Percentiles rank a stretch among this genome's conserved stretches.
Evolutionary conservation across 2,113 vertebrate species (phyloP).

Genomic region (Ammodytes marinus): DNA sequence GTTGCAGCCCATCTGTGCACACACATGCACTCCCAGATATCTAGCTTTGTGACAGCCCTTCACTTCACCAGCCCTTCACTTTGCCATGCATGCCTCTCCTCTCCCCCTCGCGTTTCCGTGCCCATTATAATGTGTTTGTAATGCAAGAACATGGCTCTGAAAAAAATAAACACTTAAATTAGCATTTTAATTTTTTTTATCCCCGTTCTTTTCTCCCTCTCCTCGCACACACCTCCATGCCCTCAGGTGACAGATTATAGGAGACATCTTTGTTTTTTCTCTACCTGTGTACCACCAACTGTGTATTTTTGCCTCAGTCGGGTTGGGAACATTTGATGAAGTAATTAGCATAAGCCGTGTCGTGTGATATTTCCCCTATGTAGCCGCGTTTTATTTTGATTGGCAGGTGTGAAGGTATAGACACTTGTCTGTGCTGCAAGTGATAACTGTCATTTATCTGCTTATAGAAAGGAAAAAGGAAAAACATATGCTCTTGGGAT

Average conservation of each 20-base stretch:
- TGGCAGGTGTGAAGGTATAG: not conserved
- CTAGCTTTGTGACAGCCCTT: conserved; percentile 41
- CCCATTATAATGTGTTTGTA: conserved; percentile 1
- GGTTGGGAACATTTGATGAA: conserved; percentile 21
- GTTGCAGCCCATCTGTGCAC: conserved; percentile 44
- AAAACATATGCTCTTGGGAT: not conserved
- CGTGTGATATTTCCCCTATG: not conserved
- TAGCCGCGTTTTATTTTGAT: not conserved
- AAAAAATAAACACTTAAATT: conserved; percentile 41
- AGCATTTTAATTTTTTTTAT: conserved; percentile 28
- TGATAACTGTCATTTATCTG: not conserved
- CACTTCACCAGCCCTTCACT: conserved; percentile 1
- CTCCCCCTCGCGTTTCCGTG: not conserved
- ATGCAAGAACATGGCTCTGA: conserved; percentile 1
- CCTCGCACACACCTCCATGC: conserved; percentile 24
- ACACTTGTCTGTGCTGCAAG: not conserved
- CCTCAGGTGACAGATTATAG: conserved; percentile 44
- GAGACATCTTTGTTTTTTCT: not conserved
- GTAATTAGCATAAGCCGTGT: conserved; percentile 34
- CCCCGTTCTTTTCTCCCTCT: not conserved
- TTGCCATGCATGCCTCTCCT: not conserved
- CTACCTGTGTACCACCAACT: not conserved
- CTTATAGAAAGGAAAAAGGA: not conserved
- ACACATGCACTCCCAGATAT: not conserved
- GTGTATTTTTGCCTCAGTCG: not conserved